phyloP scores from a whole-genome alignment of 2,113 vertebrate species.

The Erythrolamprus reginae region DNA sequence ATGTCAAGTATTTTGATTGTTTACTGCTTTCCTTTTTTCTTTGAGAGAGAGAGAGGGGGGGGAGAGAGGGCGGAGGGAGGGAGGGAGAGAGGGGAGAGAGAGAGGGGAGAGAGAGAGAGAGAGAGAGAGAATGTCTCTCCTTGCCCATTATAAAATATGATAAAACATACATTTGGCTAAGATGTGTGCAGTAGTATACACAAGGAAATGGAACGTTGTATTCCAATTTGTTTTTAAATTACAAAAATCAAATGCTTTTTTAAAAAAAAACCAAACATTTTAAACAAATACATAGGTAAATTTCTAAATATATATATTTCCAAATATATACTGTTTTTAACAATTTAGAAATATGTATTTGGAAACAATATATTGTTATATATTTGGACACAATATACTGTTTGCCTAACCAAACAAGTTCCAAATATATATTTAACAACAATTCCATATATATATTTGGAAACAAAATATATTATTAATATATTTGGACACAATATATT shows the following conservation, averaged over 20 bases:
- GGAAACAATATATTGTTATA: not conserved
- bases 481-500: not conserved
- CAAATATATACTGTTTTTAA: not conserved
- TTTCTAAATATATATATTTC: not conserved
- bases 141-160: slow-evolving; percentile 61
- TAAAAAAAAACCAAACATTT: slow-evolving; percentile 36
- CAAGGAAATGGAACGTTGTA: slow-evolving; percentile 53
- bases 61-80: slow-evolving; percentile 18
- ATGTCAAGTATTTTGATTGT: slow-evolving; percentile 32
- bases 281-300: slow-evolving; percentile 19
- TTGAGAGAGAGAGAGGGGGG: slow-evolving; percentile 21
- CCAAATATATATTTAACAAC: not conserved
- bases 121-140: slow-evolving; percentile 46
- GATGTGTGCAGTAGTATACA: slow-evolving; percentile 56
- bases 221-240: slow-evolving; percentile 57
- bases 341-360: not conserved
- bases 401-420: not conserved
- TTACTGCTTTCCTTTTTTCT: not conserved
- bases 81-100: slow-evolving; percentile 41
- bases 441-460: not conserved
- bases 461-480: not conserved
- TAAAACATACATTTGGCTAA: slow-evolving; percentile 70
- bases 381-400: not conserved
- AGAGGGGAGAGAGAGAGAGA: not conserved
- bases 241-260: slow-evolving; percentile 56